These are phyloP conservation scores for Drosophila leontia DNA, from an alignment of 1,140 invertebrate genomes.

Conservation along the genomic window DNA sequence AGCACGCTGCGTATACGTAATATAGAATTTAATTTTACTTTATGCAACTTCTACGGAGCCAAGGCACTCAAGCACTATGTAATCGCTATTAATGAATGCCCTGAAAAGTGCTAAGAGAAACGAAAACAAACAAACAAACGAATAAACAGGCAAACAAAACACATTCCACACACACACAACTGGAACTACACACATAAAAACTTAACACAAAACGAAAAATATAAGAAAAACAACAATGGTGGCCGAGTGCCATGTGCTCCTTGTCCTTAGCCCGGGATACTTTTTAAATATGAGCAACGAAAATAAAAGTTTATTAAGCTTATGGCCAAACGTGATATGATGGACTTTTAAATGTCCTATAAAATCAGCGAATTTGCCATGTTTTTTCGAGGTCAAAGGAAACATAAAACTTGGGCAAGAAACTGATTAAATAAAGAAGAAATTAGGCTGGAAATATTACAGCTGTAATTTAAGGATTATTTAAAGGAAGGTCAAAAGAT, in stretches of 20 bases:
- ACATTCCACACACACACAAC: conserved; percentile 28
- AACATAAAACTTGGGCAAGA: not conserved
- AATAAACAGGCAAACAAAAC: conserved; percentile 38
- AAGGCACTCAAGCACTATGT: conserved; percentile 59
- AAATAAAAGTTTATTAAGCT: conserved; percentile 54
- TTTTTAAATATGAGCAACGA: conserved; percentile 43
- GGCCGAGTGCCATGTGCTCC: conserved; percentile 31
- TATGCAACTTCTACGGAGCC: conserved; percentile 45
- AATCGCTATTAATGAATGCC: conserved; percentile 73
- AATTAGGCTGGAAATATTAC: too few species aligned
- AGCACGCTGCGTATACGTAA: conserved; percentile 68
- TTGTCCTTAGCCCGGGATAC: conserved; percentile 20
- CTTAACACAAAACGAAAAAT: conserved; percentile 15
- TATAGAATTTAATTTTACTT: conserved; percentile 75
- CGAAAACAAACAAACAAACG: conserved; percentile 45
- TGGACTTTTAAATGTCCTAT: conserved; percentile 19
- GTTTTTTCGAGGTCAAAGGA: not conserved
- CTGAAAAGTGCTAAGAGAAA: conserved; percentile 53
- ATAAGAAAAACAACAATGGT: conserved; percentile 21
- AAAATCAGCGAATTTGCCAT: not conserved
- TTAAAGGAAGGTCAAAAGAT: accelerated
- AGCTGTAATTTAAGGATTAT: not conserved
- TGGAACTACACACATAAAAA: conserved; percentile 31
- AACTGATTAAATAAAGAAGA: not conserved
- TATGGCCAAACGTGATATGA: conserved; percentile 20